A percentile compares a stretch with the other conserved stretches of the same genome.
phyloP scores from a whole-genome alignment of 2,113 vertebrate genomes.

The Donacobius atricapilla region DNA sequence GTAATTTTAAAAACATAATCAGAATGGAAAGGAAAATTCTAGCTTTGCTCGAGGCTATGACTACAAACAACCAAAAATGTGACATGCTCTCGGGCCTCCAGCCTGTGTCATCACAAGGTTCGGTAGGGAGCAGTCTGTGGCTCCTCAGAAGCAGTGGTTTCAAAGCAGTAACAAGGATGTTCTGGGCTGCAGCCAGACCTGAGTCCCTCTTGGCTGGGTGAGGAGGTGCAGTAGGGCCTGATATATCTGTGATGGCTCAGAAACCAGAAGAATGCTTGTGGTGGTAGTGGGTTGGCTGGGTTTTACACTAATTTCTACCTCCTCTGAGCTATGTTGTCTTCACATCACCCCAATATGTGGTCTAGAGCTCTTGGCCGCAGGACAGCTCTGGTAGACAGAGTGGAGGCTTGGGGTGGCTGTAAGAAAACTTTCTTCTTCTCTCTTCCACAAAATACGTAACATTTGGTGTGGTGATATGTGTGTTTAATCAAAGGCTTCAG shows the following conservation, averaged over 20 bases:
- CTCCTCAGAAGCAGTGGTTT: not conserved
- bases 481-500: not conserved
- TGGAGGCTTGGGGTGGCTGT: not conserved
- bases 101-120: not conserved
- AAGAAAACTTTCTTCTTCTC: not conserved
- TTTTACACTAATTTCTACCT: not conserved
- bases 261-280: not conserved
- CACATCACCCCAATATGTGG: rapidly evolving
- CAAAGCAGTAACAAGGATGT: not conserved
- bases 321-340: not conserved
- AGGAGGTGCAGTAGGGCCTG: not conserved
- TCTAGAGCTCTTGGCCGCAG: rapidly evolving
- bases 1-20: not conserved
- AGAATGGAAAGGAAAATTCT: not conserved
- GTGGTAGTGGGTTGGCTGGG: not conserved
- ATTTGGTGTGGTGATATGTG: not conserved
- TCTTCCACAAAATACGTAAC: not conserved
- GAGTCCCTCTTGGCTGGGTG: rapidly evolving
- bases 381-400: not conserved
- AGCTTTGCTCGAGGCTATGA: not conserved
- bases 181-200: not conserved
- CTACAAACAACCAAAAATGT: not conserved
- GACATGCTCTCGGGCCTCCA: not conserved
- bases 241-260: not conserved
- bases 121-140: not conserved